phyloP scores from a whole-genome alignment of 2,113 vertebrate genomes.

The Plestiodon gilberti region DNA sequence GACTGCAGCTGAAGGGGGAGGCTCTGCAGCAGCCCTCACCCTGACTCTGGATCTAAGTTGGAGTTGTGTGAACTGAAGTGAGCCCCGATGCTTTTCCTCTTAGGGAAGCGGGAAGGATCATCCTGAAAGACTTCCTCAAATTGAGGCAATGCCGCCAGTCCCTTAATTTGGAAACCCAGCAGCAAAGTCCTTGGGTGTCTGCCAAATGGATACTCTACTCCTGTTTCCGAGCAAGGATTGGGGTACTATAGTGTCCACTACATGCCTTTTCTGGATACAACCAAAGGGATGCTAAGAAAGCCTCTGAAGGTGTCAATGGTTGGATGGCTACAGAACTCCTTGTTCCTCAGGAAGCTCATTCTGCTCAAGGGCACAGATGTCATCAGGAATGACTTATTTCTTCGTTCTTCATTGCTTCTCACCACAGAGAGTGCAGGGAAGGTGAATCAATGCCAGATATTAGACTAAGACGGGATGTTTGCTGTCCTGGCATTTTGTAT shows the following conservation, averaged over 20 bases:
- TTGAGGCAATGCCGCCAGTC: not conserved
- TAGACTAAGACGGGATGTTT: not conserved
- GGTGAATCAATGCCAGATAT: not conserved
- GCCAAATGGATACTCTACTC: conserved; percentile 12
- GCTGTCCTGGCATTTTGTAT: not conserved
- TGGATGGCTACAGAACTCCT: not conserved
- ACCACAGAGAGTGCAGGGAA: not conserved
- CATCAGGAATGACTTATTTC: not conserved
- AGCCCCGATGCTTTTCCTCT: conserved; percentile 22
- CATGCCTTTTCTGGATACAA: not conserved
- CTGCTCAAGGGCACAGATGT: too few relatives aligned
- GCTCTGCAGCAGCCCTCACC: not conserved
- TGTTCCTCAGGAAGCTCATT: not conserved
- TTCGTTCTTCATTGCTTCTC: too few relatives aligned
- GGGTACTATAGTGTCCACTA: not conserved
- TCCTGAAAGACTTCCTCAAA: not conserved
- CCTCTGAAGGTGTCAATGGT: not conserved
- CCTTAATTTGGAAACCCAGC: not conserved
- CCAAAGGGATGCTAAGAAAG: not conserved
- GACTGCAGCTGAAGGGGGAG: conserved; percentile 70
- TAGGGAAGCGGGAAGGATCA: not conserved
- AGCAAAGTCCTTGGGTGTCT: not conserved
- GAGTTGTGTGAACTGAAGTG: not conserved
- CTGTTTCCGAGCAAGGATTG: not conserved
- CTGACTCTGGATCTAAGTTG: not conserved